Evolutionary conservation across 2,113 vertebrate species (phyloP).

Genomic region (Marmota monax): DNA sequence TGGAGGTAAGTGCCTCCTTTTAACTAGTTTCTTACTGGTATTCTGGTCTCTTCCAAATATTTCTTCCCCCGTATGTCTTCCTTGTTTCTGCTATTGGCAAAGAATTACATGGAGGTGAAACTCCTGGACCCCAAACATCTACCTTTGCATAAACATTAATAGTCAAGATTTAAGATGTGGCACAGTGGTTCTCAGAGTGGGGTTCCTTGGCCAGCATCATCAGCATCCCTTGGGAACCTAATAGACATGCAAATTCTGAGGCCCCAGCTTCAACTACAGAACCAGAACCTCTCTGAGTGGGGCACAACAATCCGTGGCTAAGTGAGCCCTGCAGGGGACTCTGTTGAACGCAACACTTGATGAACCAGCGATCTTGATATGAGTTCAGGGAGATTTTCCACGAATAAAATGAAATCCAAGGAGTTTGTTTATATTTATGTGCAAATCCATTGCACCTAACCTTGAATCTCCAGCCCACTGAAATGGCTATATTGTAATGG

Average conservation of each 20-base stretch:
- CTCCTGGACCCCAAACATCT: neutral
- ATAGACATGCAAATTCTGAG: neutral
- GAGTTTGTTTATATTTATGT: neutral
- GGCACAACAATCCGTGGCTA: neutral
- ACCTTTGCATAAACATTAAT: rapidly evolving
- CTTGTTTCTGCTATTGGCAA: constrained; percentile 47
- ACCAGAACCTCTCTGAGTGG: neutral
- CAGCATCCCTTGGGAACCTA: too few relatives aligned
- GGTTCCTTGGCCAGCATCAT: neutral
- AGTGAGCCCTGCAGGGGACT: too few relatives aligned
- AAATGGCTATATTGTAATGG: neutral
- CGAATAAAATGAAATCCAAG: neutral
- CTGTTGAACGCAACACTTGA: neutral
- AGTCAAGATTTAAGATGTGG: neutral
- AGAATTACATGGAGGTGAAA: neutral
- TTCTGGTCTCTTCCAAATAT: constrained; percentile 37
- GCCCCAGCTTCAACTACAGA: rapidly evolving
- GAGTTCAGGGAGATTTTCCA: neutral
- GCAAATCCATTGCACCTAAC: neutral
- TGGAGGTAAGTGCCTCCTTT: constrained; percentile 91
- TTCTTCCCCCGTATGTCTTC: neutral
- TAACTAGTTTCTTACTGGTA: neutral
- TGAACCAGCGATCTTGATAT: neutral
- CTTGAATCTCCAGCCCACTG: neutral
- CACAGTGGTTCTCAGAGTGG: neutral